A percentile compares a stretch with the other conserved stretches of the same genome.
phyloP scores from a whole-genome alignment of 2,113 vertebrate species.

The Ptilorrhoa leucosticta region DNA sequence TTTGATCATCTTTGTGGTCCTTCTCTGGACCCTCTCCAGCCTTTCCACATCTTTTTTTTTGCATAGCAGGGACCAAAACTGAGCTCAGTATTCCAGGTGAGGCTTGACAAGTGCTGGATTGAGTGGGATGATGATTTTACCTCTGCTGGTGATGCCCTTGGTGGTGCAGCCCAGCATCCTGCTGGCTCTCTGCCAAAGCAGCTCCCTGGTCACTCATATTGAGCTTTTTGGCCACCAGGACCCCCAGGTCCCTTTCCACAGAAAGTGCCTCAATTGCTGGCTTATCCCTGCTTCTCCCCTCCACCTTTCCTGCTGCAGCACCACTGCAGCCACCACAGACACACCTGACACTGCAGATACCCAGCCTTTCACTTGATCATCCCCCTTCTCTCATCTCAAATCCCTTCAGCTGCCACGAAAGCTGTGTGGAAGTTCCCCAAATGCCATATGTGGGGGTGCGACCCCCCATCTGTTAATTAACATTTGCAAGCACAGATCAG shows the following conservation, averaged over 20 bases:
- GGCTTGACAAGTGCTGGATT: neutral
- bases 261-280: neutral
- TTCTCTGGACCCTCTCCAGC: neutral
- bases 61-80: neutral
- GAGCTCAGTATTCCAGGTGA: neutral
- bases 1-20: neutral
- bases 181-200: neutral
- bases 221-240: neutral
- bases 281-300: neutral
- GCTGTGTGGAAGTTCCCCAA: neutral
- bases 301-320: accelerated
- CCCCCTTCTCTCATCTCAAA: neutral
- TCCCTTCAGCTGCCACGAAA: neutral
- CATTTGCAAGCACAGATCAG: neutral
- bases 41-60: neutral
- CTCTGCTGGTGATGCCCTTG: neutral
- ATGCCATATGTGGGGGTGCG: neutral
- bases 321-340: accelerated
- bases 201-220: accelerated
- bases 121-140: neutral
- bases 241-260: neutral
- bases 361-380: neutral
- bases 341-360: neutral
- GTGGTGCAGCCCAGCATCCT: neutral
- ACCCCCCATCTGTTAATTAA: neutral